phyloP scores from a whole-genome alignment of 1,140 invertebrate genomes.

The Ceratosolen solmsi region DNA sequence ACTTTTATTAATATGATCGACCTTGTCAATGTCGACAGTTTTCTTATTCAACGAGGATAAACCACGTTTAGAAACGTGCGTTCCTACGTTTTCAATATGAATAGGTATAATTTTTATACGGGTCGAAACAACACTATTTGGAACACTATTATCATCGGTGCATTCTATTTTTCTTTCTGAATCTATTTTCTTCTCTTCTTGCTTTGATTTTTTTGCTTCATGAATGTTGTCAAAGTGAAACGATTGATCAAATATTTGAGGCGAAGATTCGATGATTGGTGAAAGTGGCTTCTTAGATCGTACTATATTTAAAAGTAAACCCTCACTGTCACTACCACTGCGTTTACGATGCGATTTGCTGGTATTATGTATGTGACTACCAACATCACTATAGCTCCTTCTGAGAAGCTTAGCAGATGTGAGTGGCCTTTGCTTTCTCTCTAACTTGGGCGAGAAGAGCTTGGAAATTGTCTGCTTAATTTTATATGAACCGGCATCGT shows the following conservation, averaged over 20 bases:
- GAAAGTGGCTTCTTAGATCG: conserved; percentile 77
- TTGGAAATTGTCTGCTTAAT: conserved; percentile 62
- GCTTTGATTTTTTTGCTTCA: conserved; percentile 62
- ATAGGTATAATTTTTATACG: conserved; percentile 49
- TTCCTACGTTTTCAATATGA: too few species aligned
- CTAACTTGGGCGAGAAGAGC: conserved; percentile 66
- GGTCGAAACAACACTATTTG: conserved; percentile 38
- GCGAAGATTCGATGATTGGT: conserved; percentile 82
- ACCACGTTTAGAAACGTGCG: too few species aligned
- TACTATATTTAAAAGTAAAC: conserved; percentile 57
- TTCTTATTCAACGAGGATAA: conserved; percentile 24
- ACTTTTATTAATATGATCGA: conserved; percentile 56
- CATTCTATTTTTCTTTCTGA: conserved; percentile 17
- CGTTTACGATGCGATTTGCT: conserved; percentile 59
- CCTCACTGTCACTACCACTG: conserved; percentile 69
- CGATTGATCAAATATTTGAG: conserved; percentile 76
- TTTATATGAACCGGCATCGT: conserved; percentile 77
- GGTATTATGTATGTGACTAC: conserved; percentile 55
- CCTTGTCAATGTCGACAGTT: conserved; percentile 59
- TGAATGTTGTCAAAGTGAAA: conserved; percentile 72
- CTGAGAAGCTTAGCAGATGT: conserved; percentile 54
- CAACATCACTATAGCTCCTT: conserved; percentile 71
- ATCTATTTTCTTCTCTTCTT: conserved; percentile 46
- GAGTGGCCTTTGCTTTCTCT: conserved; percentile 53
- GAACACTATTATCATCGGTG: too few species aligned